These are phyloP conservation scores for Dallia pectoralis DNA, from an alignment of 2,797 vertebrate genomes.

Conservation along the genomic window DNA sequence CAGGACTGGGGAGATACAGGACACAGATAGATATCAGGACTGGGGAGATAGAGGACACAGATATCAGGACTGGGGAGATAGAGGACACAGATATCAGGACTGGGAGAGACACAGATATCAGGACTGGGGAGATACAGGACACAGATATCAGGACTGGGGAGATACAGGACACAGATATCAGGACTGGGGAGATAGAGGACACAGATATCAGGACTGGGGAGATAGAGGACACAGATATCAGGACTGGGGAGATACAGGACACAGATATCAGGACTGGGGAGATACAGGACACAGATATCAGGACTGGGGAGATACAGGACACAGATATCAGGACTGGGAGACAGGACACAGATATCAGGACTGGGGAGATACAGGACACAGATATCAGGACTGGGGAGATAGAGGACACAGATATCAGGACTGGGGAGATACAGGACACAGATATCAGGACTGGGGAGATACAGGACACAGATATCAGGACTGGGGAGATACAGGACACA, in stretches of 20 bases:
- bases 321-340: background rate
- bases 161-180: too few species aligned
- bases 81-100: constrained; percentile 19
- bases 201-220: background rate
- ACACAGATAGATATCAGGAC: constrained; percentile 71
- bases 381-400: constrained; percentile 79
- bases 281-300: too few species aligned
- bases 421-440: too few species aligned
- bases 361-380: constrained; percentile 68
- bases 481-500: too few species aligned
- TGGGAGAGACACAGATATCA: too few species aligned
- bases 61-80: constrained; percentile 79
- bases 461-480: constrained; percentile 19
- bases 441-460: constrained; percentile 85
- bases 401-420: constrained; percentile 19
- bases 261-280: background rate
- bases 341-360: too few species aligned
- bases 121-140: constrained; percentile 75
- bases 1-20: constrained; percentile 80
- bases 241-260: constrained; percentile 75
- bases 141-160: background rate
- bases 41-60: constrained; percentile 62
- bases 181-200: constrained; percentile 75
- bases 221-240: too few species aligned
- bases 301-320: constrained; percentile 75